Evolutionary conservation across 1,140 invertebrate genomes (phyloP).

Genomic region (Pemphigus obesinymphae): DNA sequence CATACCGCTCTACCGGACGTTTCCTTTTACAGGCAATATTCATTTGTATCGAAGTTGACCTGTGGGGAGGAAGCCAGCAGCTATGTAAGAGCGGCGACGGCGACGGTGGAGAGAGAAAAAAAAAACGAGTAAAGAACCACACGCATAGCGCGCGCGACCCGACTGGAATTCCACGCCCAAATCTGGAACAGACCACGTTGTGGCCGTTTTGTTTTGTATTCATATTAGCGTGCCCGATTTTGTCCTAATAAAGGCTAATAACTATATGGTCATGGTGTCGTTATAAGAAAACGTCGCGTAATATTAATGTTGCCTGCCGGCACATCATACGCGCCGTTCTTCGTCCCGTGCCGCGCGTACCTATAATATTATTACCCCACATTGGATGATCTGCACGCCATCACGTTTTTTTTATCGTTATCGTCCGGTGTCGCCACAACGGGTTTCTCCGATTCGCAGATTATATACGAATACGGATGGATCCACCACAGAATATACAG

Average conservation of each 20-base stretch:
- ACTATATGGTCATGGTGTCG: background rate
- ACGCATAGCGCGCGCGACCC: background rate
- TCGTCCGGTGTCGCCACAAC: too few relatives aligned
- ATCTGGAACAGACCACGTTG: constrained; percentile 26
- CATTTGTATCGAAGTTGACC: background rate
- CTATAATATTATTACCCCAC: background rate
- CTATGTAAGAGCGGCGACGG: background rate
- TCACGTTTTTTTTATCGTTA: too few relatives aligned
- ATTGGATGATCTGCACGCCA: too few relatives aligned
- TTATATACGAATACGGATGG: too few relatives aligned
- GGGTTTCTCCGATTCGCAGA: too few relatives aligned
- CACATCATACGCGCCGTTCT: too few relatives aligned
- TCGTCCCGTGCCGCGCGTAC: background rate
- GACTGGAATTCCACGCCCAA: constrained; percentile 37
- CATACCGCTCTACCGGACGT: constrained; percentile 22
- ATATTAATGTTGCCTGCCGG: too few relatives aligned
- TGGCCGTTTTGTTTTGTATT: constrained; percentile 18
- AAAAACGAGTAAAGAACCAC: background rate
- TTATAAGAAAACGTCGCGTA: background rate
- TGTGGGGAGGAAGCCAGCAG: background rate
- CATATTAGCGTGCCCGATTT: constrained; percentile 33
- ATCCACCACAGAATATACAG: too few relatives aligned
- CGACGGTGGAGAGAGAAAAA: background rate
- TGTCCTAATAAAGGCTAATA: constrained; percentile 35
- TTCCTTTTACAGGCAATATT: constrained; percentile 37